A percentile compares a stretch with the other conserved stretches of the same genome.
These are phyloP conservation scores for Ectobius pallidus DNA, from an alignment of 2,888 invertebrate genomes.

Conservation along the genomic window DNA sequence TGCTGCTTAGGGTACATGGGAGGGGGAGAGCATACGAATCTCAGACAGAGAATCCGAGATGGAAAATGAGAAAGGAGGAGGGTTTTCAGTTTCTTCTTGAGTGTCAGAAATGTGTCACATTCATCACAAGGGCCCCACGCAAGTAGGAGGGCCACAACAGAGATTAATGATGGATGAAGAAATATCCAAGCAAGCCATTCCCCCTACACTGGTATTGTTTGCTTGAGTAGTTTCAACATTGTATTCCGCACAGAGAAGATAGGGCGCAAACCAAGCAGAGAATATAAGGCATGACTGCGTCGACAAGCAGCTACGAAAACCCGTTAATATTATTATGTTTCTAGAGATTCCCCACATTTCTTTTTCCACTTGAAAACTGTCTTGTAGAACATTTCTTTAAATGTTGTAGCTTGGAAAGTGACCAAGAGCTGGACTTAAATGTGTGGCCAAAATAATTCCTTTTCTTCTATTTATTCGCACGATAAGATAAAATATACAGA, in stretches of 20 bases:
- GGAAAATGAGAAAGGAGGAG: conserved; percentile 1
- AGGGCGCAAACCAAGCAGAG: neutral
- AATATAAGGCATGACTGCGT: neutral
- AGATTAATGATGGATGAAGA: conserved; percentile 26
- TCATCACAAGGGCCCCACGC: conserved; percentile 8
- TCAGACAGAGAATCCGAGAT: conserved; percentile 2
- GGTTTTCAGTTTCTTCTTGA: neutral
- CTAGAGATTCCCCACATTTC: neutral
- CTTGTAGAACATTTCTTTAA: too few species aligned
- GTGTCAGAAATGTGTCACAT: conserved; percentile 20
- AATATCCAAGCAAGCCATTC: neutral
- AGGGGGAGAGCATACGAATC: neutral
- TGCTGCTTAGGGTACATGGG: neutral
- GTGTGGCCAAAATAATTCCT: too few species aligned
- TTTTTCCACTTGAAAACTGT: too few species aligned
- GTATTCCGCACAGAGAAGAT: neutral
- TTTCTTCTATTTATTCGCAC: too few species aligned
- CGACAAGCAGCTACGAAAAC: neutral
- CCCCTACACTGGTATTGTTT: conserved; percentile 10
- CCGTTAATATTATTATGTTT: conserved; percentile 5
- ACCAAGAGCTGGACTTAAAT: too few species aligned
- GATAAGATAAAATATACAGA: too few species aligned
- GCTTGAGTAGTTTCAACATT: neutral
- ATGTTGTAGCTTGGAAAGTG: too few species aligned
- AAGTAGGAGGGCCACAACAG: neutral